Conservation (phyloP, 2,113 vertebrate species). For the Hypocryptadius cinnamomeus region DNA sequence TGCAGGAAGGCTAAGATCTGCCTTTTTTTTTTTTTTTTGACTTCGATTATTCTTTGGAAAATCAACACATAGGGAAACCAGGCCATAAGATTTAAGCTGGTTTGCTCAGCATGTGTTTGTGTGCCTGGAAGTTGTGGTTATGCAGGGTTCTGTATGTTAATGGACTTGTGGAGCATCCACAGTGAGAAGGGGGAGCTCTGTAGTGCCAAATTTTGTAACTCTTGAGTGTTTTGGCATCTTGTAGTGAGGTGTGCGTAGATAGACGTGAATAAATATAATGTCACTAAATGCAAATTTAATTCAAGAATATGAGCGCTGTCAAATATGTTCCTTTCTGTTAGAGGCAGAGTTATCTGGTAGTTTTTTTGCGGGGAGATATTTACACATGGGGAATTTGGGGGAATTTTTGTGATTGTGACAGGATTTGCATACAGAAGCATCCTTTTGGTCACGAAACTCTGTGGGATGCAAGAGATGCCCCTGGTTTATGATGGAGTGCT, state of each 20-base stretch:
- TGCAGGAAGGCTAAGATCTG: not conserved
- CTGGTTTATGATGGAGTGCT: not conserved
- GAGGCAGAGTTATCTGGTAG: not conserved
- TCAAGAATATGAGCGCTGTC: not conserved
- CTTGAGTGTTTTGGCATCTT: not conserved
- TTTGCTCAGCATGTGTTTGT: not conserved
- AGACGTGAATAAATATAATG: not conserved
- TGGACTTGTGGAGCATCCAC: not conserved
- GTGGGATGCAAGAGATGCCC: not conserved
- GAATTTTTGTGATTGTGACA: not conserved
- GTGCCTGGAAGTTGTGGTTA: not conserved
- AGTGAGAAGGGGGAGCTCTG: not conserved
- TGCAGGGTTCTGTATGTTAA: not conserved
- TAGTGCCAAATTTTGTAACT: not conserved
- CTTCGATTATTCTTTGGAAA: not conserved
- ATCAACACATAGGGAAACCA: not conserved
- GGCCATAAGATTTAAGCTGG: not conserved
- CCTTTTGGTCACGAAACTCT: not conserved
- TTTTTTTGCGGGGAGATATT: not conserved
- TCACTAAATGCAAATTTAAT: not conserved
- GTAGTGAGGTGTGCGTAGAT: not conserved
- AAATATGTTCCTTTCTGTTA: not conserved
- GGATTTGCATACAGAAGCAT: not conserved
- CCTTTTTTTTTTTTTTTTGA: not conserved
- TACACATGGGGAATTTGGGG: not conserved